phyloP scores from a whole-genome alignment of 2,888 invertebrate genomes.

The Limnephilus lunatus region DNA sequence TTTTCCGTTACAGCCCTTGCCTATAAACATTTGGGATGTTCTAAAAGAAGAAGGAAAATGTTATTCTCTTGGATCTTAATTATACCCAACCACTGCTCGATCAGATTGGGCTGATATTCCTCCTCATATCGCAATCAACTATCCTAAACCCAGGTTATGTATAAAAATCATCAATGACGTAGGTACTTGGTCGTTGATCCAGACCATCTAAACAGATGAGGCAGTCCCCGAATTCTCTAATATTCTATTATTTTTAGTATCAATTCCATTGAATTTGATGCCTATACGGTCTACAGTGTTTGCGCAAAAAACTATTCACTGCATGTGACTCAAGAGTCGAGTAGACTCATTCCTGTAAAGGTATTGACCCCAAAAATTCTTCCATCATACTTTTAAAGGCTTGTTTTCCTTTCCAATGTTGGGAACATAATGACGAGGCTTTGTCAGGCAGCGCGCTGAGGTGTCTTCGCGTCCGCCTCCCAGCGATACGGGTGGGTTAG shows the following conservation, averaged over 20 bases:
- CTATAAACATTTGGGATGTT: not conserved
- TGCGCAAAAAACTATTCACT: not conserved
- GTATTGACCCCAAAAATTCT: not conserved
- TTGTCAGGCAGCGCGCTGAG: not conserved
- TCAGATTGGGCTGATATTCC: not conserved
- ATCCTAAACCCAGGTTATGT: not conserved
- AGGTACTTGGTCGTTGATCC: not conserved
- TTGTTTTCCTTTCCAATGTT: slow-evolving; percentile 2
- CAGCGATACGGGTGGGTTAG: slow-evolving; percentile 31
- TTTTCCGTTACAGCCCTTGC: too few relatives aligned
- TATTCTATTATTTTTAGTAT: not conserved
- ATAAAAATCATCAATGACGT: not conserved
- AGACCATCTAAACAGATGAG: not conserved
- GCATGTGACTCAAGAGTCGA: not conserved
- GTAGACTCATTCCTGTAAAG: not conserved
- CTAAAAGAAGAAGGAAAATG: not conserved
- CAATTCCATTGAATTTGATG: not conserved
- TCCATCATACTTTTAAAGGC: not conserved
- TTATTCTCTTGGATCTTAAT: not conserved
- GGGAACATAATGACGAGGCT: not conserved
- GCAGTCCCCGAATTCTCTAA: not conserved
- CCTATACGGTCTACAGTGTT: not conserved
- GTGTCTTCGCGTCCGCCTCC: not conserved
- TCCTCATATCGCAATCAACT: not conserved
- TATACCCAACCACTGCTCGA: not conserved